Percentiles rank a stretch among this genome's conserved stretches.
Evolutionary conservation across 2,113 vertebrate genomes (phyloP).

Genomic region (Elgaria multicarinata): DNA sequence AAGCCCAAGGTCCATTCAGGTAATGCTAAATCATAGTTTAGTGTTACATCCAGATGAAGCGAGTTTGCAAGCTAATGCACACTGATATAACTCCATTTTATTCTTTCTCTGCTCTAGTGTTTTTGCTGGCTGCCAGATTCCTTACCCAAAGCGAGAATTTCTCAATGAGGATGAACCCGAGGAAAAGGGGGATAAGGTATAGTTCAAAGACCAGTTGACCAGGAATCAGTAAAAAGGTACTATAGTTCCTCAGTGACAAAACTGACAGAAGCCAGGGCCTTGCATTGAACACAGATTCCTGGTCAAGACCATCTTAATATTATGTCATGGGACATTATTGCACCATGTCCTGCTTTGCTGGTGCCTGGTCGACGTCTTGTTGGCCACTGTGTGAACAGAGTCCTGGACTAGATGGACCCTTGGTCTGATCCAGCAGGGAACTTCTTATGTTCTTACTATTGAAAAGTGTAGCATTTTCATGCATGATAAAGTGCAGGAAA

Average conservation of each 20-base stretch:
- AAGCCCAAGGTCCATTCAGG: background rate
- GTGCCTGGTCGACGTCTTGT: too few relatives aligned
- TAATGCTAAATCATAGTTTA: background rate
- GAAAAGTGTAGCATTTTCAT: constrained; percentile 17
- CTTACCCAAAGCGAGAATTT: constrained; percentile 97
- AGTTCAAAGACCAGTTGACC: background rate
- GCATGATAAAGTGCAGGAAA: background rate
- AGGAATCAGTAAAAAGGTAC: background rate
- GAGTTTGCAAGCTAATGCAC: background rate
- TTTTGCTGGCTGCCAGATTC: constrained; percentile 98
- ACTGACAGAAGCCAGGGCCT: constrained; percentile 2
- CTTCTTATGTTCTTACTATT: too few relatives aligned
- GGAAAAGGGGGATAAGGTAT: constrained; percentile 98
- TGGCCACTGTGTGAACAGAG: too few relatives aligned
- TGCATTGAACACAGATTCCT: constrained; percentile 26
- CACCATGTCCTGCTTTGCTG: too few relatives aligned
- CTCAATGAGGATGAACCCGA: constrained; percentile 97
- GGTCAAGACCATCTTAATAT: constrained; percentile 1
- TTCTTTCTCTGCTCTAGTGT: constrained; percentile 82
- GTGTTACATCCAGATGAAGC: background rate
- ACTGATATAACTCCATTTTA: constrained; percentile 8
- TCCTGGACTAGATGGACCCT: too few relatives aligned
- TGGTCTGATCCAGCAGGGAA: too few relatives aligned
- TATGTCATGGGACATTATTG: constrained; percentile 23
- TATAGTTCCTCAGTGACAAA: constrained; percentile 17